Evolutionary conservation across 2,888 invertebrate species (phyloP).

Genomic region (Dione vanillae): DNA sequence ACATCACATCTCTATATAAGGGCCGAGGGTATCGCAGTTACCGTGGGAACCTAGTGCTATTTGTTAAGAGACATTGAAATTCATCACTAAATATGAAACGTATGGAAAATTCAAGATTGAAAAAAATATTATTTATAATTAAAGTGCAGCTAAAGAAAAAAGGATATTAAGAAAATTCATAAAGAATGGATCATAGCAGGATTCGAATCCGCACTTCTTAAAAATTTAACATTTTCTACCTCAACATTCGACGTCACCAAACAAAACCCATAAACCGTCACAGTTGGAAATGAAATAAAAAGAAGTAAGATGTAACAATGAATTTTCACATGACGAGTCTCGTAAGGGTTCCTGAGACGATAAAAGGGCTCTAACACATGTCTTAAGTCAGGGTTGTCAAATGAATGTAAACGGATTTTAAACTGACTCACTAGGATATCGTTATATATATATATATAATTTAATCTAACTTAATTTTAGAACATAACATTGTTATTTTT

Average conservation of each 20-base stretch:
- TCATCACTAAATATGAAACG: not conserved
- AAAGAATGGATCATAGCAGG: not conserved
- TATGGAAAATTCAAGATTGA: no score
- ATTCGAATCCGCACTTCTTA: not conserved
- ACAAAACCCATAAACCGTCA: constrained; percentile 40
- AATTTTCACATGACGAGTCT: constrained; percentile 56
- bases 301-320: constrained; percentile 55
- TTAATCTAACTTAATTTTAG: no score
- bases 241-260: constrained; percentile 9
- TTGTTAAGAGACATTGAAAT: not conserved
- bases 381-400: constrained; percentile 47
- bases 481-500: no score
- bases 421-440: not conserved
- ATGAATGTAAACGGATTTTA: not conserved
- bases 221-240: not conserved
- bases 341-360: constrained; percentile 53
- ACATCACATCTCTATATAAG: no score
- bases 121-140: no score
- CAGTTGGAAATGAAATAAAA: constrained; percentile 51
- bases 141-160: no score
- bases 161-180: no score
- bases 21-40: no score
- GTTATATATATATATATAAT: not conserved
- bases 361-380: constrained; percentile 53
- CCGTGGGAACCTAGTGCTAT: no score